Evolutionary conservation across 2,888 invertebrate species (phyloP).

Genomic region (Hyles lineata): DNA sequence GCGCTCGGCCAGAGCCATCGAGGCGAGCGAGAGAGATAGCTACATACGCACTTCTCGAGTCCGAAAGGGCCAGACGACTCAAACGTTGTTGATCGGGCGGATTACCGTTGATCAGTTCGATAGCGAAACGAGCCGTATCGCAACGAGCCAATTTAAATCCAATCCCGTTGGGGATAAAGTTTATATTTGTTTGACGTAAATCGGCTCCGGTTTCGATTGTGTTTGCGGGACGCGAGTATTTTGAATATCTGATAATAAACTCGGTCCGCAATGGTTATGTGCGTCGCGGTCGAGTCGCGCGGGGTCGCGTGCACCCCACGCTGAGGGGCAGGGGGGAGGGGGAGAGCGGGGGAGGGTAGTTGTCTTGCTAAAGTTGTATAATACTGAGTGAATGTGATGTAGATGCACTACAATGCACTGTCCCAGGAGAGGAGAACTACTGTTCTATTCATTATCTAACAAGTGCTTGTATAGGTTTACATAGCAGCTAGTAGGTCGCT

Average conservation of each 20-base stretch:
- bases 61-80: constrained; percentile 1
- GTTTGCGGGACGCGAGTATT: constrained; percentile 23
- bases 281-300: not conserved
- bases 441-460: too few relatives aligned
- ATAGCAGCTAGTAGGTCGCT: too few relatives aligned
- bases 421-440: too few relatives aligned
- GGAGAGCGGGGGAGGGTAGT: too few relatives aligned
- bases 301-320: not conserved
- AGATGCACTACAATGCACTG: too few relatives aligned
- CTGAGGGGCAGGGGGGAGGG: too few relatives aligned
- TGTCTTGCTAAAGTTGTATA: too few relatives aligned
- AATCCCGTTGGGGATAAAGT: constrained; percentile 28
- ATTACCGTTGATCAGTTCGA: constrained; percentile 36
- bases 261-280: constrained; percentile 15
- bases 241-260: constrained; percentile 26
- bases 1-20: not conserved
- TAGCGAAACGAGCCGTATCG: constrained; percentile 27
- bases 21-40: not conserved
- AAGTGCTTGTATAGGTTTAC: too few relatives aligned
- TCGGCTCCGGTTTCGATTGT: constrained; percentile 19
- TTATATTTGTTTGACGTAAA: constrained; percentile 30
- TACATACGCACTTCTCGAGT: not conserved
- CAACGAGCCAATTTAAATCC: constrained; percentile 31
- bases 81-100: constrained; percentile 42
- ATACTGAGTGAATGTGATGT: too few relatives aligned